These are phyloP conservation scores for Aleiodes leptofemur DNA, from an alignment of 2,888 invertebrate species.

Conservation along the genomic window DNA sequence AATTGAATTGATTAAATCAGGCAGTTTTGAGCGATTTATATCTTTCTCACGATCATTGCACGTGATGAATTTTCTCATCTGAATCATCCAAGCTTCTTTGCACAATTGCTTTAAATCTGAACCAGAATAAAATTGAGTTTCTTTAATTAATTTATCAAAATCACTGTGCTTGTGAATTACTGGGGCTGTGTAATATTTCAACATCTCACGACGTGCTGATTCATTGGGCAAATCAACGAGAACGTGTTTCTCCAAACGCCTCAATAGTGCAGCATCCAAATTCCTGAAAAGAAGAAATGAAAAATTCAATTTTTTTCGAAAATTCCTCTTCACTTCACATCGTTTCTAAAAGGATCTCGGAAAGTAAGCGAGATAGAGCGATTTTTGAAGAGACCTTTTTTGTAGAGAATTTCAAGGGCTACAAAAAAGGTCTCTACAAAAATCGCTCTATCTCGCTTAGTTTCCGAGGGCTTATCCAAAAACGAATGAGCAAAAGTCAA, in stretches of 20 bases:
- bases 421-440: background rate
- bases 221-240: slow-evolving; percentile 86
- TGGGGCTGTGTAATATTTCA: slow-evolving; percentile 78
- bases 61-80: slow-evolving; percentile 78
- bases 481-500: too few relatives aligned
- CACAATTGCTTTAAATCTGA: slow-evolving; percentile 91
- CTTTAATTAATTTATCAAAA: slow-evolving; percentile 76
- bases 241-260: slow-evolving; percentile 92
- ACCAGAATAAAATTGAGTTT: slow-evolving; percentile 89
- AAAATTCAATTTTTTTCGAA: background rate
- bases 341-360: background rate
- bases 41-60: slow-evolving; percentile 33
- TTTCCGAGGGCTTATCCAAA: too few relatives aligned
- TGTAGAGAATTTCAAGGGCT: background rate
- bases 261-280: slow-evolving; percentile 90
- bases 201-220: slow-evolving; percentile 82
- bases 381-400: too few relatives aligned
- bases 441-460: background rate
- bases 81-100: slow-evolving; percentile 92
- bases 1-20: slow-evolving; percentile 45
- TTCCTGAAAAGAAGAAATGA: slow-evolving; percentile 78
- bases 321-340: background rate
- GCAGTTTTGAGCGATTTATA: slow-evolving; percentile 24
- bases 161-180: slow-evolving; percentile 76
- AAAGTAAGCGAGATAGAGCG: too few relatives aligned